These are phyloP conservation scores for Pterois miles DNA, from an alignment of 2,797 vertebrate species.

Conservation along the genomic window DNA sequence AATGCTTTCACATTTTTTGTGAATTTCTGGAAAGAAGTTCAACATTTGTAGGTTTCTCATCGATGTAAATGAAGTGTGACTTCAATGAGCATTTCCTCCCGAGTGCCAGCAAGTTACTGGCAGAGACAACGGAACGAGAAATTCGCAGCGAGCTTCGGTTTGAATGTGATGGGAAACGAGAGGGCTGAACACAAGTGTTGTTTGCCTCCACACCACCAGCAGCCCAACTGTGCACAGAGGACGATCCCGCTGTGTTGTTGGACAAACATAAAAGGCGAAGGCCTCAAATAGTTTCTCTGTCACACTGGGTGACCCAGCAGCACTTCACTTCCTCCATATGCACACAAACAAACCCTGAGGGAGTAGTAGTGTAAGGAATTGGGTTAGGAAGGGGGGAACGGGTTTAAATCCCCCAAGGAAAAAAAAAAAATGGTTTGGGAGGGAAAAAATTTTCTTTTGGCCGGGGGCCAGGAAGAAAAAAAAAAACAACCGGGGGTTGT, in stretches of 20 bases:
- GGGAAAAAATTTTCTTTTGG: no score
- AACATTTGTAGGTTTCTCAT: constrained; percentile 10
- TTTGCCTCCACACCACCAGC: constrained; percentile 28
- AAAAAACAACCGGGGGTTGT: no score
- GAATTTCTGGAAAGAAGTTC: neutral
- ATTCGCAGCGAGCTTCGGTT: neutral
- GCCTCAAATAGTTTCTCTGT: constrained; percentile 63
- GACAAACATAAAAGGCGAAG: constrained; percentile 67
- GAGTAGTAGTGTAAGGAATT: no score
- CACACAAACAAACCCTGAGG: constrained; percentile 41
- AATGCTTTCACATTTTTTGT: neutral
- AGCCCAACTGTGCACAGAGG: constrained; percentile 39
- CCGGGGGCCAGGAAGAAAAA: no score
- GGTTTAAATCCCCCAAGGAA: no score
- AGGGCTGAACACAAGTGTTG: constrained; percentile 33
- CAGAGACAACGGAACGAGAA: constrained; percentile 2
- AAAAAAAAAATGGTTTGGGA: no score
- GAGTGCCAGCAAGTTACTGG: neutral
- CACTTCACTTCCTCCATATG: constrained; percentile 58
- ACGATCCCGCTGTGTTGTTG: constrained; percentile 56
- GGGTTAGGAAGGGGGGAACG: no score
- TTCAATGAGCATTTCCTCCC: constrained; percentile 1
- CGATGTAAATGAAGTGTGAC: constrained; percentile 18
- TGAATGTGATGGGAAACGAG: constrained; percentile 21
- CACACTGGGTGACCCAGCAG: constrained; percentile 65